Percentiles rank a stretch among this genome's conserved stretches.
Conservation (phyloP, 1,140 invertebrate species). For the Brachionus calyciflorus region DNA sequence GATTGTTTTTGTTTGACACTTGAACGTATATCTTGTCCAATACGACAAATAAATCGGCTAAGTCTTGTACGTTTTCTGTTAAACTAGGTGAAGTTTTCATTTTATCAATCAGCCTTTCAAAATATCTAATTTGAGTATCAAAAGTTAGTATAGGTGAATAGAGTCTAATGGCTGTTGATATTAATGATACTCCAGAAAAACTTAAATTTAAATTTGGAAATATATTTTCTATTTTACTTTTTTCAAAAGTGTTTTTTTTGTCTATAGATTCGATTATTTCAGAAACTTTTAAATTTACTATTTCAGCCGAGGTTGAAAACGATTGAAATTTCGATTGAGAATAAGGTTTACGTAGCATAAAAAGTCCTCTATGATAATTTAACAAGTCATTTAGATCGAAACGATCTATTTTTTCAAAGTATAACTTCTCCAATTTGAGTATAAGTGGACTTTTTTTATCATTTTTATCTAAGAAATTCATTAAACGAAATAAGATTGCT, state of each 20-base stretch:
- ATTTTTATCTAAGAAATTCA: slow-evolving; percentile 30
- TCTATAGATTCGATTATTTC: not conserved
- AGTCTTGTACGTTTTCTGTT: not conserved
- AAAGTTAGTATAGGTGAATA: slow-evolving; percentile 6
- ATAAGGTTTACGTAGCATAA: not conserved
- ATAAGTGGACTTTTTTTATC: not conserved
- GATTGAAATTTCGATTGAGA: slow-evolving; percentile 2
- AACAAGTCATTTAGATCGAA: slow-evolving; percentile 16
- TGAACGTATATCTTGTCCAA: slow-evolving; percentile 19
- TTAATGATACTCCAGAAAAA: not conserved
- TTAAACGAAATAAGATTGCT: slow-evolving; percentile 1
- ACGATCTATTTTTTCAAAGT: not conserved
- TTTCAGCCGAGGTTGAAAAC: not conserved
- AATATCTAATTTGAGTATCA: slow-evolving; percentile 9
- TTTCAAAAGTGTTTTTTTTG: not conserved
- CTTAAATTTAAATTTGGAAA: slow-evolving; percentile 5
- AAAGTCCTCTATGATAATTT: slow-evolving; percentile 20
- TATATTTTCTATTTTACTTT: not conserved
- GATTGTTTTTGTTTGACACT: not conserved
- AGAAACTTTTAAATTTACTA: not conserved
- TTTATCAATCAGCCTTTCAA: slow-evolving; percentile 1
- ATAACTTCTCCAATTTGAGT: not conserved
- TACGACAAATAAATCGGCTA: slow-evolving; percentile 6
- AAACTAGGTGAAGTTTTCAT: not conserved
- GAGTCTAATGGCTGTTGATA: not conserved